A percentile compares a stretch with the other conserved stretches of the same genome.
Evolutionary conservation across 2,113 vertebrate genomes (phyloP).

Genomic region (Lycaon pictus): DNA sequence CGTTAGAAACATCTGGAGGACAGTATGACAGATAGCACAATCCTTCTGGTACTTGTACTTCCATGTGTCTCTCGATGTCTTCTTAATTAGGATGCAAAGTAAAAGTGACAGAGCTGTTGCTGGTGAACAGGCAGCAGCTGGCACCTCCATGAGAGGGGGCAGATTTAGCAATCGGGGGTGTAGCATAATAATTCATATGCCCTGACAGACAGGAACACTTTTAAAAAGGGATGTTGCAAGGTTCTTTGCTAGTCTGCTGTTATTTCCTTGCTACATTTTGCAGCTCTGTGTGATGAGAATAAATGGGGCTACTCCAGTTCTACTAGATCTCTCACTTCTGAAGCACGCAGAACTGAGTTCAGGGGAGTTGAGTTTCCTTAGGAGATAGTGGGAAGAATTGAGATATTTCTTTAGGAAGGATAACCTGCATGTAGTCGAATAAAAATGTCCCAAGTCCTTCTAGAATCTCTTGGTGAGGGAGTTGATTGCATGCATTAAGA

Average conservation of each 20-base stretch:
- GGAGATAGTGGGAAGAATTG: background rate
- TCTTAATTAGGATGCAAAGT: slow-evolving; percentile 74
- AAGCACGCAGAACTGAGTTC: background rate
- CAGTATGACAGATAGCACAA: slow-evolving; percentile 40
- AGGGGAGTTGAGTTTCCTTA: background rate
- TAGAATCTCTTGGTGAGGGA: background rate
- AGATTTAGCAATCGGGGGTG: background rate
- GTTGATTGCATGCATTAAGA: background rate
- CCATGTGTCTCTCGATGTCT: background rate
- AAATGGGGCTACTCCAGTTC: background rate
- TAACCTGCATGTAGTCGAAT: background rate
- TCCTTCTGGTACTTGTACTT: slow-evolving; percentile 59
- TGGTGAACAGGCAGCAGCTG: slow-evolving; percentile 61
- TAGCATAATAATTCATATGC: slow-evolving; percentile 10
- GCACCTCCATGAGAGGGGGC: slow-evolving; percentile 27
- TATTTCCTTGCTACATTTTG: slow-evolving; percentile 37
- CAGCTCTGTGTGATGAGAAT: slow-evolving; percentile 31
- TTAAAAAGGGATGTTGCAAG: slow-evolving; percentile 21
- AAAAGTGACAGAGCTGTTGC: slow-evolving; percentile 69
- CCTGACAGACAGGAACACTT: slow-evolving; percentile 62
- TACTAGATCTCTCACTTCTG: slow-evolving; percentile 36
- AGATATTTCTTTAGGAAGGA: slow-evolving; percentile 48
- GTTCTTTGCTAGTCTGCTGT: slow-evolving; percentile 51
- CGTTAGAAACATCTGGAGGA: slow-evolving; percentile 69
- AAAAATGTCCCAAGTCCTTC: slow-evolving; percentile 32